Percentiles rank a stretch among this genome's conserved stretches.
These are phyloP conservation scores for Lepidostoma basale DNA, from an alignment of 1,140 invertebrate species.

Conservation along the genomic window DNA sequence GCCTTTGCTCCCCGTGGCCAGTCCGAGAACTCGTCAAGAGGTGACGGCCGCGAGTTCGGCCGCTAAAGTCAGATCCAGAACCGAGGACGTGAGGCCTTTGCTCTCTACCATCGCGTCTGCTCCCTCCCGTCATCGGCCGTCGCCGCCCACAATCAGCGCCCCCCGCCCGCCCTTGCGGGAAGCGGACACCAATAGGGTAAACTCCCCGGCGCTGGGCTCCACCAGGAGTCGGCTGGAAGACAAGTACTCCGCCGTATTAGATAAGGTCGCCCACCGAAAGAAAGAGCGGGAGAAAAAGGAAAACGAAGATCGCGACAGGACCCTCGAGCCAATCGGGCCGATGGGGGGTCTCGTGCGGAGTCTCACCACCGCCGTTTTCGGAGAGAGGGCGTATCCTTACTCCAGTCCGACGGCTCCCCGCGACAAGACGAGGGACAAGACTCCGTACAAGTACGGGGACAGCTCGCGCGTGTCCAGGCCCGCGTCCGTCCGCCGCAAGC, in stretches of 20 bases:
- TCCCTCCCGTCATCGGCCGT: constrained; percentile 46
- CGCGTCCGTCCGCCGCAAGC: constrained; percentile 45
- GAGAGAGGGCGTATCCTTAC: constrained; percentile 73
- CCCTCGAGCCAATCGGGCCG: constrained; percentile 60
- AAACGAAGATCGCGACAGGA: constrained; percentile 63
- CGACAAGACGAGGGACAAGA: constrained; percentile 64
- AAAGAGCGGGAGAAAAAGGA: constrained; percentile 55
- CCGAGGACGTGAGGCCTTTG: constrained; percentile 22
- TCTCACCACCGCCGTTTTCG: constrained; percentile 68
- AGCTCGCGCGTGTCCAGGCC: constrained; percentile 49
- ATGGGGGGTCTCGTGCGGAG: constrained; percentile 62
- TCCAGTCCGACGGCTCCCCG: constrained; percentile 51
- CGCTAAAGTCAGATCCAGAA: constrained; percentile 39
- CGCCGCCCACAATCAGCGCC: constrained; percentile 52
- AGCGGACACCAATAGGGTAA: constrained; percentile 51
- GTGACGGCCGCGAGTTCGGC: constrained; percentile 38
- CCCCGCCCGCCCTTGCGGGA: constrained; percentile 51
- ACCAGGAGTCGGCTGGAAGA: constrained; percentile 73
- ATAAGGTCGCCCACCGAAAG: constrained; percentile 66
- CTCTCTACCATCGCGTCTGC: constrained; percentile 11
- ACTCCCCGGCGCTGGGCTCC: constrained; percentile 52
- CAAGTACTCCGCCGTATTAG: constrained; percentile 75
- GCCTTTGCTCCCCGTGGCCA: constrained; percentile 49
- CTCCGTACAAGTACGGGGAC: constrained; percentile 61
- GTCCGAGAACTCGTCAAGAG: constrained; percentile 46